Percentiles rank a stretch among this genome's conserved stretches.
Evolutionary conservation across 1,140 invertebrate species (phyloP).

Genomic region (Helicorthomorpha holstii): DNA sequence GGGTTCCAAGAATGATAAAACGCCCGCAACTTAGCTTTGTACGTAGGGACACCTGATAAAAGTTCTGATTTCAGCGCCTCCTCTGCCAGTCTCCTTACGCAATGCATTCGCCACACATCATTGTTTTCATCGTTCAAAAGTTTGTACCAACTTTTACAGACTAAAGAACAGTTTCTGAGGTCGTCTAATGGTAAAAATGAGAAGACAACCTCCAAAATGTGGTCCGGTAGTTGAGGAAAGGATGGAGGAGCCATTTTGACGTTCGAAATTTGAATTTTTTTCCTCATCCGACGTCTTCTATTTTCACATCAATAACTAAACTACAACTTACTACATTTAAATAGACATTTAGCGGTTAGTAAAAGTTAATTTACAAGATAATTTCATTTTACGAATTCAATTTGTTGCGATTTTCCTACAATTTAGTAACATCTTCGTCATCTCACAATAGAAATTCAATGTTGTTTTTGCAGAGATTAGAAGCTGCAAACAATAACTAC

Average conservation of each 20-base stretch:
- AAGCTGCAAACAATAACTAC: too few species aligned
- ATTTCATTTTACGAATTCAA: too few species aligned
- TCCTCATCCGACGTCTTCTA: background rate
- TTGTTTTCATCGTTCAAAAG: slow-evolving; percentile 86
- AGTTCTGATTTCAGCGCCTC: slow-evolving; percentile 86
- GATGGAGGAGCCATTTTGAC: slow-evolving; percentile 21
- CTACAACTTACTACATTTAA: too few species aligned
- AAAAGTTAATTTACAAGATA: too few species aligned
- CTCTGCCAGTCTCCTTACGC: slow-evolving; percentile 66
- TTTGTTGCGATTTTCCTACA: too few species aligned
- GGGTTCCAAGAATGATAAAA: slow-evolving; percentile 95
- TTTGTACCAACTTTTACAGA: slow-evolving; percentile 84
- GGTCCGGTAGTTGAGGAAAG: slow-evolving; percentile 47
- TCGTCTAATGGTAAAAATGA: slow-evolving; percentile 77
- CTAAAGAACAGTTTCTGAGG: slow-evolving; percentile 69
- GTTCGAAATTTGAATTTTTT: background rate
- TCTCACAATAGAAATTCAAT: too few species aligned
- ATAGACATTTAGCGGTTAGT: too few species aligned
- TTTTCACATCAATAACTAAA: too few species aligned
- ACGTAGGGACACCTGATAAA: slow-evolving; percentile 69
- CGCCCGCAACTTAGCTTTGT: slow-evolving; percentile 85
- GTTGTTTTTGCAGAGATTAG: too few species aligned
- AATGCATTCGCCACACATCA: slow-evolving; percentile 86
- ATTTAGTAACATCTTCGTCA: too few species aligned
- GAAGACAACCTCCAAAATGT: slow-evolving; percentile 83